Percentiles rank a stretch among this genome's conserved stretches.
Conservation (phyloP, 2,797 vertebrate genomes). For the Lithobates sylvaticus region DNA sequence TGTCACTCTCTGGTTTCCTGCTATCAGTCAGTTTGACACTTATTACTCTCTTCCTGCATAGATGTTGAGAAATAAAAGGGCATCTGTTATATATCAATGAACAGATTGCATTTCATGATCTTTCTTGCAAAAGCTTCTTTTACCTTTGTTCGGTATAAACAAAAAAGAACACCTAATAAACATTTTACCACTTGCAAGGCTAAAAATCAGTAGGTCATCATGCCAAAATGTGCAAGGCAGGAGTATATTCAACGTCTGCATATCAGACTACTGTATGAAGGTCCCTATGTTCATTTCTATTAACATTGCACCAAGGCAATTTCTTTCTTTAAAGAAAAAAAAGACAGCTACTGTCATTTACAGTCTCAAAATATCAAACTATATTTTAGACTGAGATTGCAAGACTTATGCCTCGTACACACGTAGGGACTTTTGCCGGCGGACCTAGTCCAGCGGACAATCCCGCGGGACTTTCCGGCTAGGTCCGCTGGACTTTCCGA, state of each 20-base stretch:
- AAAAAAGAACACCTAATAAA: not conserved
- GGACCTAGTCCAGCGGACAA: too few relatives aligned
- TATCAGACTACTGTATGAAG: too few relatives aligned
- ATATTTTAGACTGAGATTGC: not conserved
- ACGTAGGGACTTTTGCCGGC: too few relatives aligned
- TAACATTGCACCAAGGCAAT: not conserved
- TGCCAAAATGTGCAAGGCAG: not conserved
- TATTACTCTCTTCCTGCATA: constrained; percentile 47
- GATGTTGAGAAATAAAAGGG: constrained; percentile 26
- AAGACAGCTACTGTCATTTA: too few relatives aligned
- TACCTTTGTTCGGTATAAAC: not conserved
- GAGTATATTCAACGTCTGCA: too few relatives aligned
- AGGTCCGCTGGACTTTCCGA: too few relatives aligned
- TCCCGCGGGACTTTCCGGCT: too few relatives aligned
- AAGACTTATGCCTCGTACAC: too few relatives aligned
- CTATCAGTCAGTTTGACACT: constrained; percentile 48
- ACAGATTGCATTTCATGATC: constrained; percentile 28
- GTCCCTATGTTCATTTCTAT: too few relatives aligned
- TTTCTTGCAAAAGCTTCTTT: not conserved
- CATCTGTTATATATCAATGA: constrained; percentile 52
- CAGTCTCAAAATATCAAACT: too few relatives aligned
- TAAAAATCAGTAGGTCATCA: not conserved
- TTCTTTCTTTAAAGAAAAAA: too few relatives aligned
- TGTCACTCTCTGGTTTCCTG: constrained; percentile 29
- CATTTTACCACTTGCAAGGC: not conserved